phyloP scores from a whole-genome alignment of 2,888 invertebrate species.

The Steinernema scapterisci region DNA sequence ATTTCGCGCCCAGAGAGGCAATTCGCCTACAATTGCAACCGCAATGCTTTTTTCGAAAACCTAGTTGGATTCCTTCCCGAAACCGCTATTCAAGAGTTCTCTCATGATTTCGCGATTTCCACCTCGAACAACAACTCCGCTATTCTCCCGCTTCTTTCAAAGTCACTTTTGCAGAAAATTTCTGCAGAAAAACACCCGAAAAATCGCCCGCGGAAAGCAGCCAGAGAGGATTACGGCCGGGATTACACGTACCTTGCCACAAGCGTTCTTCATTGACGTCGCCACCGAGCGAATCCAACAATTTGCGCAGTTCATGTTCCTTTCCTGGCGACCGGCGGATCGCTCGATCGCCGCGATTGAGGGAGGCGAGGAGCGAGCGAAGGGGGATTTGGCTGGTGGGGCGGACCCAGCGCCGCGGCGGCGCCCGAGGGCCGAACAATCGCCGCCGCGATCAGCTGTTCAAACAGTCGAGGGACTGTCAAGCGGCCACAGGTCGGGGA shows the following conservation, averaged over 20 bases:
- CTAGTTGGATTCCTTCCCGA: too few relatives aligned
- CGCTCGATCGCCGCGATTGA: slow-evolving; percentile 13
- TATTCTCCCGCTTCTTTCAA: too few relatives aligned
- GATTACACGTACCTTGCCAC: slow-evolving; percentile 16
- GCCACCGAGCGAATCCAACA: slow-evolving; percentile 24
- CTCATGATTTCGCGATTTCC: too few relatives aligned
- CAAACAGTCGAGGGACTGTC: slow-evolving; percentile 25
- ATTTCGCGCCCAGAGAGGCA: too few relatives aligned
- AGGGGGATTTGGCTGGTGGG: neutral
- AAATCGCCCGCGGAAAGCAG: too few relatives aligned
- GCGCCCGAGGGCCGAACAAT: neutral
- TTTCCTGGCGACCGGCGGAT: neutral
- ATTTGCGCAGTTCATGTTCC: slow-evolving; percentile 20
- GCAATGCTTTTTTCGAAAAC: too few relatives aligned
- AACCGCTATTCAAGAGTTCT: too few relatives aligned
- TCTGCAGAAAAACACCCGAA: too few relatives aligned
- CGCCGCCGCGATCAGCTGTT: slow-evolving; percentile 12
- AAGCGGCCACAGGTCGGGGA: neutral
- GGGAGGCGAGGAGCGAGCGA: neutral
- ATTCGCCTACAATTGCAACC: too few relatives aligned
- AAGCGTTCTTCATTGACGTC: slow-evolving; percentile 29
- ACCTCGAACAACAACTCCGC: too few relatives aligned
- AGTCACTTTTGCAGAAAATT: too few relatives aligned
- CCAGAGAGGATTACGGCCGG: neutral
- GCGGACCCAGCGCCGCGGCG: neutral